phyloP scores from a whole-genome alignment of 2,113 vertebrate species.

The Pelecanoides urinatrix region DNA sequence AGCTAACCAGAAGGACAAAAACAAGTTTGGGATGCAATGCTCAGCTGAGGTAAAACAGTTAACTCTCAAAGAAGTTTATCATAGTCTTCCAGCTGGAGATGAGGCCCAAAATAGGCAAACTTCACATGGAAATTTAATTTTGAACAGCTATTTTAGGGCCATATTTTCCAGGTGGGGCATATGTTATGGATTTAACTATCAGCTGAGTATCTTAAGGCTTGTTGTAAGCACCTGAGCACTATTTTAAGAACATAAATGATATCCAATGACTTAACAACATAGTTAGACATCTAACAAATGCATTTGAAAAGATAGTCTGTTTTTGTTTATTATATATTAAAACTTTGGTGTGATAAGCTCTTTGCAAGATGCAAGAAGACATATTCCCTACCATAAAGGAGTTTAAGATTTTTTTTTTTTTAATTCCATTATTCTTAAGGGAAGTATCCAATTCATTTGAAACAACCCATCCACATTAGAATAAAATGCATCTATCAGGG shows the following conservation, averaged over 20 bases:
- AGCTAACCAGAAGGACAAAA: background rate
- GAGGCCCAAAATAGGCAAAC: background rate
- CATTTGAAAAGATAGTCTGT: background rate
- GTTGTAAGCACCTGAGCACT: background rate
- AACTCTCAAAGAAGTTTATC: slow-evolving; percentile 38
- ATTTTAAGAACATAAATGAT: background rate
- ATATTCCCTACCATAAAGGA: background rate
- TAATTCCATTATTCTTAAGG: background rate
- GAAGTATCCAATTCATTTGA: background rate
- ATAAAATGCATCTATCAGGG: background rate
- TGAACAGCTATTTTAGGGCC: slow-evolving; percentile 17
- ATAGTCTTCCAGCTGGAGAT: slow-evolving; percentile 19
- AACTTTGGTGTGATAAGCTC: background rate
- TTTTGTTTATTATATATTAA: background rate
- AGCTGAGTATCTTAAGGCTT: slow-evolving; percentile 15
- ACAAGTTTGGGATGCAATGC: background rate
- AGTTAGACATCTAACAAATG: background rate
- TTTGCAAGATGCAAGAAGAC: background rate
- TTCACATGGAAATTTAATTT: slow-evolving; percentile 43
- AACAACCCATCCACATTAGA: background rate
- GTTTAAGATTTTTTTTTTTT: background rate
- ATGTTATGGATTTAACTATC: slow-evolving; percentile 47
- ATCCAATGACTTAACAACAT: background rate
- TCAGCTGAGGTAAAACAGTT: slow-evolving; percentile 8
- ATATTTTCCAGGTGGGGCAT: slow-evolving; percentile 43